phyloP scores from a whole-genome alignment of 2,888 invertebrate species.

The Belgica antarctica region DNA sequence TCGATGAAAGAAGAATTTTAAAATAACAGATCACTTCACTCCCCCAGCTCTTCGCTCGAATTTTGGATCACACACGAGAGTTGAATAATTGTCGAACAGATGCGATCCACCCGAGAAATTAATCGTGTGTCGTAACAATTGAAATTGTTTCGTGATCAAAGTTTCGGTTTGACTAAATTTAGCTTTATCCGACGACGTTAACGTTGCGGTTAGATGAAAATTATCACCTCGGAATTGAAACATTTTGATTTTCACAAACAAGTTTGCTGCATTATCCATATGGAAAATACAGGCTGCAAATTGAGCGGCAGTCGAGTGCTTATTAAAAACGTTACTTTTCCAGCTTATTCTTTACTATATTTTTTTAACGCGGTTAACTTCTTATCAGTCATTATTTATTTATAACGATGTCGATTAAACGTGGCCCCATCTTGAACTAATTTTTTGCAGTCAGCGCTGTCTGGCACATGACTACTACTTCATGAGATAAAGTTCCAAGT shows the following conservation, averaged over 20 bases:
- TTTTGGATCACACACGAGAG: slow-evolving; percentile 29
- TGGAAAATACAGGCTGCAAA: not conserved
- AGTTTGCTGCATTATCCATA: not conserved
- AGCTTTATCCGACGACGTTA: not conserved
- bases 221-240: not conserved
- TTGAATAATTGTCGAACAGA: slow-evolving; percentile 38
- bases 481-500: not conserved
- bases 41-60: too few species aligned
- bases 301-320: not conserved
- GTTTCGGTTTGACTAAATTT: slow-evolving; percentile 16
- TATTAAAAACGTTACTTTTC: not conserved
- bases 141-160: slow-evolving; percentile 13
- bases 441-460: not conserved
- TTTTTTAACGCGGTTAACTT: not conserved
- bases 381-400: not conserved
- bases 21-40: slow-evolving; percentile 30
- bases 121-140: slow-evolving; percentile 28
- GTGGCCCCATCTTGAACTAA: not conserved
- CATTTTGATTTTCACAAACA: not conserved
- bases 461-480: too few species aligned
- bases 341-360: not conserved
- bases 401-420: slow-evolving; percentile 10
- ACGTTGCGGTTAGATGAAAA: not conserved
- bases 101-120: slow-evolving; percentile 32
- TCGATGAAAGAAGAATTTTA: slow-evolving; percentile 40